Evolutionary conservation across 2,888 invertebrate genomes (phyloP), one percentile per base, ranked within the genome.

Genomic region (Phrixothrix hirtus): DNA sequence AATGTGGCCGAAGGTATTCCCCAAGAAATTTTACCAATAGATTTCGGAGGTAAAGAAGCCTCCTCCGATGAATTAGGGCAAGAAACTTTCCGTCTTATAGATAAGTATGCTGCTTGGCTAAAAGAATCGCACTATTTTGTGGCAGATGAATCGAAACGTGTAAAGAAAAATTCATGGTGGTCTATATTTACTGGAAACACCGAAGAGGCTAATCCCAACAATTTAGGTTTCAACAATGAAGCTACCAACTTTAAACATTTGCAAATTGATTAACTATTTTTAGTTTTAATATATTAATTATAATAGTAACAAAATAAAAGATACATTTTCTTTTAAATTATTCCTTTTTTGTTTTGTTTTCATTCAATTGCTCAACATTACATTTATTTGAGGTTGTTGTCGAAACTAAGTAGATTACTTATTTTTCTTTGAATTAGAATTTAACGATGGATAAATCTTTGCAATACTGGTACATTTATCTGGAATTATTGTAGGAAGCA

Each of bases 31-130:
- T 53, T 77, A 27, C 77, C 77, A 0, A 75, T 78, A 70, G 85
- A 86, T 61, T 85, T 84, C 55, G 85, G 84, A 34, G 86, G 86
- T 15, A 79, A 82, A 6, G 75, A 79, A 0, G 77, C 78, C 0
- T 57, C 80, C 0, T 75, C 82, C 0, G 79, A 81, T 46, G 73
- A 83, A n/a, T 78, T 84, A 41, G 81, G 81, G 55, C 79, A 79
- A 58, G 81, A 83, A 38, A 77, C 81, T 3, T 77, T 77, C 52
- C 74, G 78, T 12, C 77, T 85, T 77, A 79, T 82, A 57, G 76
- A 78, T 6, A 81, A 81, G 55, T 86, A 85, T 61, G 75, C 76
- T 32, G 79, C 81, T 10, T 86, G 86, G 85, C 60, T 86, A 60
- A 76, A 81, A 31, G 85, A 86, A 59, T 77, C 81, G 0, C 82